Percentiles rank a stretch among this genome's conserved stretches.
Conservation (phyloP, 2,888 invertebrate species). For the Salticus scenicus region DNA sequence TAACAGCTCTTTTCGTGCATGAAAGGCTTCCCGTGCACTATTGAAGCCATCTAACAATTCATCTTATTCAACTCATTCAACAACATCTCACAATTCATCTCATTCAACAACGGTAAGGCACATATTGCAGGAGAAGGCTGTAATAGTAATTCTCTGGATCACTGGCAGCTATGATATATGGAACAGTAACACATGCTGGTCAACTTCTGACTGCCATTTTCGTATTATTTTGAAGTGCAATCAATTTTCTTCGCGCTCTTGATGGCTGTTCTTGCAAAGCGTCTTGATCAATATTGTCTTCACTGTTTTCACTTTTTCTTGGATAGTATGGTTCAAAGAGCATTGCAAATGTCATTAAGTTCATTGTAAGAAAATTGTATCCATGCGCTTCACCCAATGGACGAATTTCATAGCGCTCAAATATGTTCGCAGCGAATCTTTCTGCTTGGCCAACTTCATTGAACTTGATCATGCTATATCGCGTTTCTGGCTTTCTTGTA, state of each 20-base stretch:
- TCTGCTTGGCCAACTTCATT: slow-evolving; percentile 28
- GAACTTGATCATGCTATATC: slow-evolving; percentile 29
- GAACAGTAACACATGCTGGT: slow-evolving; percentile 2
- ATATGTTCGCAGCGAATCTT: slow-evolving; percentile 28
- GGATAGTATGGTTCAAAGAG: slow-evolving; percentile 28
- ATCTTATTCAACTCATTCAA: no score
- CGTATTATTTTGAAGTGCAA: slow-evolving; percentile 26
- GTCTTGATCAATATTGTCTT: slow-evolving; percentile 35
- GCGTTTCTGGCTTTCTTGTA: slow-evolving; percentile 33
- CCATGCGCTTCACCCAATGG: slow-evolving; percentile 21
- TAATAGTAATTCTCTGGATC: slow-evolving; percentile 35
- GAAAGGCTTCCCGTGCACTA: slow-evolving; percentile 38
- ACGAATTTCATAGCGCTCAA: slow-evolving; percentile 31
- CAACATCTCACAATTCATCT: slow-evolving; percentile 4
- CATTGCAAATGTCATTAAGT: slow-evolving; percentile 32
- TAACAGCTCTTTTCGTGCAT: slow-evolving; percentile 27
- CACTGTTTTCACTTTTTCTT: slow-evolving; percentile 28
- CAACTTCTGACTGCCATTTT: slow-evolving; percentile 27
- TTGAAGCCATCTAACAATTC: slow-evolving; percentile 29
- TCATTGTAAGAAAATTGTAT: slow-evolving; percentile 30
- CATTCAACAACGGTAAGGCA: slow-evolving; percentile 24
- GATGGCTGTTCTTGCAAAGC: slow-evolving; percentile 16
- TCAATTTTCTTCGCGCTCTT: slow-evolving; percentile 27
- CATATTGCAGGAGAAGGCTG: slow-evolving; percentile 37
- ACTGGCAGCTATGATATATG: slow-evolving; percentile 9